Evolutionary conservation across 2,797 vertebrate species (phyloP), one percentile per base, ranked within the genome.

Genomic region (Buceros bicornis): DNA sequence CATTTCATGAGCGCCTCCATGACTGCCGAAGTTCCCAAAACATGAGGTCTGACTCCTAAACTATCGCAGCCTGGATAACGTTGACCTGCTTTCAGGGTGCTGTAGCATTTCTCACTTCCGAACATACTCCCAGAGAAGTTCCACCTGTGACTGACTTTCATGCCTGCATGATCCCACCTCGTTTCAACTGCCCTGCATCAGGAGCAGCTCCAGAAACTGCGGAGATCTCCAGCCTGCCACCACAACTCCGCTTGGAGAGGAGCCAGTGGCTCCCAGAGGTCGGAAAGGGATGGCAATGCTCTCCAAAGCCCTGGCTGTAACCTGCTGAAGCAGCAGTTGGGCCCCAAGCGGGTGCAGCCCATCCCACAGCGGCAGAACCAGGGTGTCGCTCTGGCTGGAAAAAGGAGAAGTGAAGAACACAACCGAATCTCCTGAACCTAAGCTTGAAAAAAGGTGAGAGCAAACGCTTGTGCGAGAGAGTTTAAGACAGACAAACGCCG

Each of bases 141-240:
- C 83, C 42, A 25, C 0, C 0, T 3, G 33, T 9, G 45, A 61
- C 13, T 7, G 31, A 64, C 11, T 66, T 22, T 81, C 13, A 0
- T 13, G 7, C 6, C 47, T 64, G 15, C 11, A 9, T 0, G 5
- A 51, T 71, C 69, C 35, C 4, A 19, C n/a, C 35, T 45, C 4
- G 0, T 74, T 40, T 60, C 43, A 56, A 35, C 12, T 22, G 40
- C 67, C 40, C 43, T 20, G n/a, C 47, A 40, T 40, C 33, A 58
- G 70, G 64, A 82, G 66, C 9, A 77, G 65, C 24, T 58, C 42
- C 24, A 79, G 77, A 73, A 78, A 40, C 35, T 10, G 33, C 12
- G 16, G 33, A 48, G 21, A 22, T 79, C 72, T 69, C 45, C 45
- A 54, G 56, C 24, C 60, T 24, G 22, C 40, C 3, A 0, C 15